Evolutionary conservation across 2,888 invertebrate species (phyloP).

Genomic region (Spisula subtruncata): DNA sequence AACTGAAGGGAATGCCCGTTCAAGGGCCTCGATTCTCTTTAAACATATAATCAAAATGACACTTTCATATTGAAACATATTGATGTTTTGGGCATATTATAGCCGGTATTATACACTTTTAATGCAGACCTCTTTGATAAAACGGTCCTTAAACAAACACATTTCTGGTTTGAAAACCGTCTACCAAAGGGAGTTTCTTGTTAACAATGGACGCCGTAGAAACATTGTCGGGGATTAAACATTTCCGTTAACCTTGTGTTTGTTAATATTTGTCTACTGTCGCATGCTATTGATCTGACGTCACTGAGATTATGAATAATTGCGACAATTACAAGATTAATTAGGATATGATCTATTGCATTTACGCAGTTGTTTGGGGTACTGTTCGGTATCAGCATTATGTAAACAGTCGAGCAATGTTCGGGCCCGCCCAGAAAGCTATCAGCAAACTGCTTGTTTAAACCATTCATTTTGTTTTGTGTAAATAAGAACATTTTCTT

Average conservation of each 20-base stretch:
- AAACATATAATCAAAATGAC: not conserved
- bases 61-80: not conserved
- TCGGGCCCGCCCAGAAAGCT: not conserved
- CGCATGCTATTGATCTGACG: conserved; percentile 17
- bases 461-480: conserved; percentile 7
- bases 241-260: not conserved
- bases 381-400: not conserved
- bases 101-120: not conserved
- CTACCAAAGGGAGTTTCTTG: not conserved
- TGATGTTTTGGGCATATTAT: not conserved
- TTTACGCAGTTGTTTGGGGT: conserved; percentile 25
- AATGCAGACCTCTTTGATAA: not conserved
- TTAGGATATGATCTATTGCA: conserved; percentile 40
- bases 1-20: too few species aligned
- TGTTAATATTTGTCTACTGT: not conserved
- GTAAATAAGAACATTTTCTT: conserved; percentile 25
- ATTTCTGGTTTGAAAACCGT: not conserved
- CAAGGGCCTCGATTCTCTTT: not conserved
- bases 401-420: not conserved
- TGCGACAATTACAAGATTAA: conserved; percentile 44
- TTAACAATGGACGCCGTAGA: not conserved
- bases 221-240: not conserved
- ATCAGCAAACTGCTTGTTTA: not conserved
- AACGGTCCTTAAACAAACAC: not conserved
- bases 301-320: conserved; percentile 38